These are phyloP conservation scores for Globodera ellingtonae DNA, from an alignment of 1,140 invertebrate genomes.

Conservation along the genomic window DNA sequence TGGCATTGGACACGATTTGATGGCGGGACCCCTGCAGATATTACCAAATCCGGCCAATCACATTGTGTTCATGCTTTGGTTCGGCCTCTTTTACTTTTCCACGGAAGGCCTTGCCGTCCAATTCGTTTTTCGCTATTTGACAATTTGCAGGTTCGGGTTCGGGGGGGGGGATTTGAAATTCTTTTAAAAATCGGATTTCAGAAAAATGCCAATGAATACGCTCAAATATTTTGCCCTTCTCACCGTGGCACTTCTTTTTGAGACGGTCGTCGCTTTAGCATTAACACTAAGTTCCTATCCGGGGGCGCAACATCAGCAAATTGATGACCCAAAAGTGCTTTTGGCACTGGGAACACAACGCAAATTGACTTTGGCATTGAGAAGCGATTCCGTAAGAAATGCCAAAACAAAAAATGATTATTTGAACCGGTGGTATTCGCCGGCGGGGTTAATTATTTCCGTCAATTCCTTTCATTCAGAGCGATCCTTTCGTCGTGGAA, in stretches of 20 bases:
- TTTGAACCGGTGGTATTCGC: no score
- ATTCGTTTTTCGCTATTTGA: conserved; percentile 30
- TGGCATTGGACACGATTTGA: neutral
- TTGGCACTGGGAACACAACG: neutral
- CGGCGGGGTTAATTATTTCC: no score
- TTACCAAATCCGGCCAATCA: conserved; percentile 15
- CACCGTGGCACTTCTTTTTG: neutral
- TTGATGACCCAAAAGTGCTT: neutral
- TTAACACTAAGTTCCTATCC: conserved; percentile 14
- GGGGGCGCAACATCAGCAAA: neutral
- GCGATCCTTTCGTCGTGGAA: neutral
- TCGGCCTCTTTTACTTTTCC: conserved; percentile 39
- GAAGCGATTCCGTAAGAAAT: neutral
- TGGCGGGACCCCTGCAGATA: conserved; percentile 1
- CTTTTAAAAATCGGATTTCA: neutral
- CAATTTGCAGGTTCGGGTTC: conserved; percentile 16
- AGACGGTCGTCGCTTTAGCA: neutral
- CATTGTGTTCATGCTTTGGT: conserved; percentile 27
- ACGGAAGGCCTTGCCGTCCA: conserved; percentile 10
- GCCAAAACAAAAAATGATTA: no score
- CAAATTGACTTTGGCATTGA: neutral
- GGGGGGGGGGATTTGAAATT: neutral
- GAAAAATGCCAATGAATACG: neutral
- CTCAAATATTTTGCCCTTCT: conserved; percentile 18
- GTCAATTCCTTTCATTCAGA: neutral